phyloP scores from a whole-genome alignment of 2,113 vertebrate species.

The Pristiophorus japonicus region DNA sequence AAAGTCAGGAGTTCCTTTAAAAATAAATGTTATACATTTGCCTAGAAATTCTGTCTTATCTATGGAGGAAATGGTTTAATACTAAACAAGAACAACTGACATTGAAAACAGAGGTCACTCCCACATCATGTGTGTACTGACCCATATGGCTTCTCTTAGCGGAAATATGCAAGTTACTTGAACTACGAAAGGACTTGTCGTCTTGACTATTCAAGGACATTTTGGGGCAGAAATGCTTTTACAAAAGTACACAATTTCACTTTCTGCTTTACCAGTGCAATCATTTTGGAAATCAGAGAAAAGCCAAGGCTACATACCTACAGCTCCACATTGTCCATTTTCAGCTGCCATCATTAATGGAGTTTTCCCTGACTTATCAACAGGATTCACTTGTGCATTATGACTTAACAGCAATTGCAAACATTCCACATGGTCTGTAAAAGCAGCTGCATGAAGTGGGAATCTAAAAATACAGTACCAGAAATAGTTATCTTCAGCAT shows the following conservation, averaged over 20 bases:
- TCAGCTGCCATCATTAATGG: slow-evolving; percentile 84
- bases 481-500: not conserved
- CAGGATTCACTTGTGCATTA: slow-evolving; percentile 66
- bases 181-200: not conserved
- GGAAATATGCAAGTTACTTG: not conserved
- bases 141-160: not conserved
- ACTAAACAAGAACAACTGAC: not conserved
- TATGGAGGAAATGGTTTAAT: not conserved
- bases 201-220: not conserved
- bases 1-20: not conserved
- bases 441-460: slow-evolving; percentile 86
- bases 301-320: slow-evolving; percentile 61
- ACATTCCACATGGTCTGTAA: slow-evolving; percentile 78
- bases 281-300: not conserved
- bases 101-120: not conserved
- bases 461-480: slow-evolving; percentile 55
- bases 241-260: not conserved
- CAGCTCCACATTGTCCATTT: slow-evolving; percentile 63
- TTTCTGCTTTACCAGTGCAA: not conserved
- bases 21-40: not conserved
- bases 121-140: not conserved
- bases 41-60: not conserved
- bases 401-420: slow-evolving; percentile 84
- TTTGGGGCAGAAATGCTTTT: not conserved
- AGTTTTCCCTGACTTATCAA: slow-evolving; percentile 68